Evolutionary conservation across 2,888 invertebrate genomes (phyloP), one percentile per base, ranked within the genome.

Genomic region (Beris chalybata): DNA sequence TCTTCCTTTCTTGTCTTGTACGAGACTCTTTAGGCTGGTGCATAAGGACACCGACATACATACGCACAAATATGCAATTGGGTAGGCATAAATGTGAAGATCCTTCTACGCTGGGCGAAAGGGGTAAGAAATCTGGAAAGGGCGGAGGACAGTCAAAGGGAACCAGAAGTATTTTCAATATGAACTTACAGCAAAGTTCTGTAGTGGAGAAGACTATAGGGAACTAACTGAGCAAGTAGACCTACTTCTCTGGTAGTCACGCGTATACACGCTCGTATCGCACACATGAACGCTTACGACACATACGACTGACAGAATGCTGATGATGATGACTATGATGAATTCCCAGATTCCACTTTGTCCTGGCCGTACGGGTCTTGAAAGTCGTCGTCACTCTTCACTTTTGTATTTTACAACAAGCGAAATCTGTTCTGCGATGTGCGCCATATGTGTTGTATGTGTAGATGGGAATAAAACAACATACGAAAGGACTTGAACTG

Each of bases 1-100:
- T 66, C 59, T 63, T 66, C 63, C 61, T 44, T 63, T 66, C 48
- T 59, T 55, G 54, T 64, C 64, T 64, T 47, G 32, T 45, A 44
- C 44, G 45, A 44, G 64, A 9, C 54, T 64, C 54, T 31, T 64
- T 64, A 53, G 30, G 38, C 32, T 45, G 22, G n/a, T 59, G 22
- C 59, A 48, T 48, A 48, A 59, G 59, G 48, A 61, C 61, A 61
- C 52, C 11, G 38, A 50, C 52, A 13, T 15, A 38, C 52, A 43
- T 31, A 43, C 55, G 38, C 29, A 56, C 29, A 47, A 58, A 22
- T 22, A 58, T 58, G 29, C 13, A 61, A 61, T 50, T 61, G 50
- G 9, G 52, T 52, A 61, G 61, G 52, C 52, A 30, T 7, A 31
- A 7, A 31, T 29, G 30, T n/a, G 53, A 11, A 11, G 53, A 29